A percentile compares a stretch with the other conserved stretches of the same genome.
These are phyloP conservation scores for Dolichoris vasculosae DNA, from an alignment of 1,140 invertebrate genomes.

Conservation along the genomic window DNA sequence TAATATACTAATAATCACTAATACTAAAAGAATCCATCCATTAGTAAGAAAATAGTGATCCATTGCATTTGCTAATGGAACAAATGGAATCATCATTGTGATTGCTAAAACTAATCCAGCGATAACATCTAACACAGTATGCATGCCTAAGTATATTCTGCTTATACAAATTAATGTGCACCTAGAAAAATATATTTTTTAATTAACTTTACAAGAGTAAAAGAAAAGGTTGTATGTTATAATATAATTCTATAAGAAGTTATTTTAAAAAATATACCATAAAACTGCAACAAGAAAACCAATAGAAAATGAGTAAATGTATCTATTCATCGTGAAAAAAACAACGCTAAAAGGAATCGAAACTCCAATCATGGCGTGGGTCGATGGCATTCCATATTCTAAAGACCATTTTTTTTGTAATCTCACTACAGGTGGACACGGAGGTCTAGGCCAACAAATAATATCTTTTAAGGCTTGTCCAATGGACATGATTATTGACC, in stretches of 20 bases:
- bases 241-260: conserved; percentile 7
- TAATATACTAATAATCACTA: conserved; percentile 79
- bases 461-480: conserved; percentile 93
- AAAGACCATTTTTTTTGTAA: conserved; percentile 90
- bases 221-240: no score
- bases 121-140: conserved; percentile 88
- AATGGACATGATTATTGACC: conserved; percentile 90
- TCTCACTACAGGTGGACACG: conserved; percentile 85
- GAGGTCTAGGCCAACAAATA: conserved; percentile 88
- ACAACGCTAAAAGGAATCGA: conserved; percentile 90
- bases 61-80: conserved; percentile 83
- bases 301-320: conserved; percentile 81
- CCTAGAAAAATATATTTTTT: conserved; percentile 68
- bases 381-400: conserved; percentile 96
- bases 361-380: conserved; percentile 92
- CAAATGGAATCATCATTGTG: conserved; percentile 80
- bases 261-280: conserved; percentile 68
- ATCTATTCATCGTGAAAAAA: conserved; percentile 86
- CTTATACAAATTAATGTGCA: conserved; percentile 88
- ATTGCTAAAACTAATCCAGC: conserved; percentile 82
- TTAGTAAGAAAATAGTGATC: conserved; percentile 84
- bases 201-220: not conserved
- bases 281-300: conserved; percentile 76
- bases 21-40: conserved; percentile 79
- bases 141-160: conserved; percentile 94